Base-by-base conservation (phyloP, 1,140 invertebrate species). In the Pteromalus puparum region DNA sequence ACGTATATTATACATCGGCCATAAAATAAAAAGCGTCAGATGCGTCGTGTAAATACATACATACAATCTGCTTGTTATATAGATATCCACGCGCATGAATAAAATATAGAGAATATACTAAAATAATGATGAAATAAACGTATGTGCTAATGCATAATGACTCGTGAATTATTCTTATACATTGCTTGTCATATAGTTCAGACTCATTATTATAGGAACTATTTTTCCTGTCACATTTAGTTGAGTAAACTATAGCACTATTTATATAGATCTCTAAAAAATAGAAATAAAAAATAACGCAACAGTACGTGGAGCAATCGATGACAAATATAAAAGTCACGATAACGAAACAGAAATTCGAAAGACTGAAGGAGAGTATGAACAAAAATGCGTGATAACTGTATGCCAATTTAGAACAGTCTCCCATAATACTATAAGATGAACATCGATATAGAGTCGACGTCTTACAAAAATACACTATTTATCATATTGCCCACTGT, bases 391-490 rank as follows among this genome's bases (percentile, higher is more conserved):
- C 46, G 13, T 48, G 13, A 15, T 18, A 61, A n/a, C 21, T 38
- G 6, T 38, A 34, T 73, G 38, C 73, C 42, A 68, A 70, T 28
- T 81, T 81, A 46, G 67, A 81, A 70, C 24, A 81, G 78, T 48
- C 46, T 81, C 78, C 38, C 73, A 26, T 72, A 72, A 72, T 46
- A 72, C 65, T 81, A 26, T 21, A 18, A 61, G 18, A n/a, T 61
- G 21, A 72, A 81, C 46, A 72, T 81, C 34, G 42, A 53, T 48
- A 53, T 72, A 80, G 30, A 34, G 42, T 70, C 18, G 28, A 81
- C 38, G 73, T 53, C 72, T 81, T 81, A 81, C 42, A 81, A 81
- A 81, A 81, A 81, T 81, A 81, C 68, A 72, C 42, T 75, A 81
- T 72, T 81, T 81, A 28, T 53, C 15, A 72, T 72, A 72, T 81